A percentile compares a stretch with the other conserved stretches of the same genome.
Evolutionary conservation across 2,113 vertebrate genomes (phyloP).

Genomic region (Todiramphus chloris): DNA sequence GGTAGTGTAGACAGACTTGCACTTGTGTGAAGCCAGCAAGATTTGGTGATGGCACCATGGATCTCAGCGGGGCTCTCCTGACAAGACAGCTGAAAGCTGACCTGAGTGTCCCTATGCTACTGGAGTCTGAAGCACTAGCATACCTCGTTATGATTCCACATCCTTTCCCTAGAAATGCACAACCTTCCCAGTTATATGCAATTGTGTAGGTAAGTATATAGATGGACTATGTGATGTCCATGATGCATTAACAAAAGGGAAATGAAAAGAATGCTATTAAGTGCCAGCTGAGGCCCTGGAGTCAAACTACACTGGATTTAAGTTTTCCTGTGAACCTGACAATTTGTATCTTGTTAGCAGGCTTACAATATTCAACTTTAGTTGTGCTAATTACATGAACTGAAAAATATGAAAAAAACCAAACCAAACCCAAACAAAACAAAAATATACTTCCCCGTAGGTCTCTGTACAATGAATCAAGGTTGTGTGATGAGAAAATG

Average conservation of each 20-base stretch:
- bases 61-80: background rate
- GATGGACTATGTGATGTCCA: fast-evolving
- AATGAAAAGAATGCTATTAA: background rate
- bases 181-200: background rate
- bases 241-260: background rate
- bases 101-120: background rate
- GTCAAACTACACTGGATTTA: background rate
- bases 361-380: background rate
- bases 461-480: background rate
- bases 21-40: background rate
- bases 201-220: background rate
- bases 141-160: background rate
- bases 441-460: background rate
- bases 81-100: background rate
- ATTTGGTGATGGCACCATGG: background rate
- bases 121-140: background rate
- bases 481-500: background rate
- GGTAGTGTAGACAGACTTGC: background rate
- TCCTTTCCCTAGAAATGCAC: background rate
- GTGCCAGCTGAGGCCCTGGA: background rate
- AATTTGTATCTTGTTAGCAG: background rate
- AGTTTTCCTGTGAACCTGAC: background rate
- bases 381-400: background rate
- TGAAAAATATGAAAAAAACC: too few species aligned
- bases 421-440: too few species aligned